Conservation (phyloP, 2,797 vertebrate species). For the Muscicapa striata region DNA sequence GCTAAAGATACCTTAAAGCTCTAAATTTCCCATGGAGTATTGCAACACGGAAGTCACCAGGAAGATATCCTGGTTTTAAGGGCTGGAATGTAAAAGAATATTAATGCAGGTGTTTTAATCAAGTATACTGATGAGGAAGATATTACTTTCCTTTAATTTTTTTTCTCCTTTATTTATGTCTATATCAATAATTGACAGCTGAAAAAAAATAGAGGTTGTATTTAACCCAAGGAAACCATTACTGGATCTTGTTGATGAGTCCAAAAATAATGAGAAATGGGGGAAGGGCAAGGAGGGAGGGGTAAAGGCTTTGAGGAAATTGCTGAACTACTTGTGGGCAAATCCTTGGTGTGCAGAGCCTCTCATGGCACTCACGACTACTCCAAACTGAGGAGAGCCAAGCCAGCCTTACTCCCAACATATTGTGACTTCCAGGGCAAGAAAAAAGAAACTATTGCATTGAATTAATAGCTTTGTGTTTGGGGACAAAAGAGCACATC, state of each 20-base stretch:
- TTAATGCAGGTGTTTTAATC: background rate
- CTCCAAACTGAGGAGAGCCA: background rate
- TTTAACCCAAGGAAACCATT: background rate
- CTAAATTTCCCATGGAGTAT: background rate
- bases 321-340: background rate
- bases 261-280: background rate
- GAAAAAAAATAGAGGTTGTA: background rate
- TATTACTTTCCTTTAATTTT: fast-evolving
- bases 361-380: background rate
- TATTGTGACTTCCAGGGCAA: background rate
- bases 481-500: background rate
- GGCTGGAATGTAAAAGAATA: background rate
- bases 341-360: background rate
- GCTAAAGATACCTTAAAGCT: conserved; percentile 9
- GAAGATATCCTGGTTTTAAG: background rate
- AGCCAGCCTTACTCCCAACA: background rate
- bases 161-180: background rate
- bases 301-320: background rate
- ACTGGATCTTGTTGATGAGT: background rate
- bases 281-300: background rate
- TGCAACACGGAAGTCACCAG: background rate
- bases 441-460: background rate
- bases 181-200: background rate
- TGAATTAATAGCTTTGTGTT: background rate
- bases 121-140: background rate